Base-by-base conservation (phyloP, 1,140 invertebrate species). In the Pogonognathellus flavescens region DNA sequence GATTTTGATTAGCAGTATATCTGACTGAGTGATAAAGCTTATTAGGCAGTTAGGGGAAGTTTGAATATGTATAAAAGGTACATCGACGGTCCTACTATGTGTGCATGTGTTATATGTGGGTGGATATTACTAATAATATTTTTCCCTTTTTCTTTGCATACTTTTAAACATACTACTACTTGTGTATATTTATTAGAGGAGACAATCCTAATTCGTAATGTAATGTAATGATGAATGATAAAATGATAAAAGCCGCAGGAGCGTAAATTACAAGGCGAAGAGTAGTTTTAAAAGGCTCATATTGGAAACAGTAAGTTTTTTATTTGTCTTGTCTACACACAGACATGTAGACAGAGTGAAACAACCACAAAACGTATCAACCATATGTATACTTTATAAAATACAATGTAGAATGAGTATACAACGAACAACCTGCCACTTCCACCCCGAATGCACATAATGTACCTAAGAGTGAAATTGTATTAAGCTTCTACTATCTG, bases 201-300 rank as follows among this genome's bases (percentile, higher is more conserved):
- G 53, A 57, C 53, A 57, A 57, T 14, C 53, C 53, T 57, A 57
- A 57, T 57, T 70, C 11, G 13, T 70, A 70, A n/a, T n/a, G n/a
- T n/a, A n/a, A n/a, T n/a, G n/a, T n/a, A n/a, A 70, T 70, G 62
- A 70, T 70, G 62, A 20, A 22, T 70, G 62, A 70, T 70, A 70
- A 31, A 70, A 31, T 22, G 62, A 70, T 55, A 81, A 41, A 81
- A 81, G 50, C 10, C n/a, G 18, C n/a, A n/a, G n/a, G 16, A 81
- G 57, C n/a, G 20, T 59, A 83, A 62, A 60, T 52, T 31, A 53
- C 20, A 53, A 83, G 49, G 81, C 8, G 81, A 22, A 20, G 55
- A 83, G 57, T 60, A 16, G 81, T 41, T 83, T 83, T 83, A 83
- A 83, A 83, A 83, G 57, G 55, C 81, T 83, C 55, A 16, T 11